phyloP scores from a whole-genome alignment of 2,888 invertebrate genomes.

The Brachypalpus laphriformis region DNA sequence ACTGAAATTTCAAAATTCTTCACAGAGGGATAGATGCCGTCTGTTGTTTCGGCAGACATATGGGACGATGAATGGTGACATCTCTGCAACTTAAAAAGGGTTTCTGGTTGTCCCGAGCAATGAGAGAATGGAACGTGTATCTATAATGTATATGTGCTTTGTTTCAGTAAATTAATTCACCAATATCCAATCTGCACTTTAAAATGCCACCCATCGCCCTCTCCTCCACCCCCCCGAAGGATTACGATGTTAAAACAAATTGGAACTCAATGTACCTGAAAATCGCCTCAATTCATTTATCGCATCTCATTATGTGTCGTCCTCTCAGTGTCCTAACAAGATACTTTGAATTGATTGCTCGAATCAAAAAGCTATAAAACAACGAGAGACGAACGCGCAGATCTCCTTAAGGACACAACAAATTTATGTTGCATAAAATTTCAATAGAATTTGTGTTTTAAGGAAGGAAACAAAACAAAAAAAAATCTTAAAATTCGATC shows the following conservation, averaged over 20 bases:
- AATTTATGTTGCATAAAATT: constrained; percentile 74
- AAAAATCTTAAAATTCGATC: constrained; percentile 62
- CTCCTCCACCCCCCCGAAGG: background rate
- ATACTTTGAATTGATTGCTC: constrained; percentile 69
- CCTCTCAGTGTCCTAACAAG: constrained; percentile 29
- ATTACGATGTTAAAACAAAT: constrained; percentile 58
- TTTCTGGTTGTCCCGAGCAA: constrained; percentile 44
- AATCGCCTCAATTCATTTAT: constrained; percentile 71
- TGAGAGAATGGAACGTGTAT: constrained; percentile 16
- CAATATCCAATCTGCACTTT: constrained; percentile 46
- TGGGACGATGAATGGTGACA: constrained; percentile 60
- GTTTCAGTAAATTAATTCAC: constrained; percentile 15
- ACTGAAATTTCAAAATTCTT: constrained; percentile 66
- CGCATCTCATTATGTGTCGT: constrained; percentile 63
- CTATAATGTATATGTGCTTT: background rate
- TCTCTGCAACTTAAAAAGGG: constrained; percentile 42
- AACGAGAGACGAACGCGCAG: constrained; percentile 21
- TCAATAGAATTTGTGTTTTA: constrained; percentile 68
- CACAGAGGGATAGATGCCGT: constrained; percentile 37
- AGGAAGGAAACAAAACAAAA: background rate
- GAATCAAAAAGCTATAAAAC: constrained; percentile 72
- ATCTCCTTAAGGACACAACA: constrained; percentile 63
- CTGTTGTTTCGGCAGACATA: constrained; percentile 57
- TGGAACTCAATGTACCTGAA: constrained; percentile 72
- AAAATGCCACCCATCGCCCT: background rate